A percentile compares a stretch with the other conserved stretches of the same genome.
Conservation (phyloP, 2,797 vertebrate species). For the Xenentodon cancila region DNA sequence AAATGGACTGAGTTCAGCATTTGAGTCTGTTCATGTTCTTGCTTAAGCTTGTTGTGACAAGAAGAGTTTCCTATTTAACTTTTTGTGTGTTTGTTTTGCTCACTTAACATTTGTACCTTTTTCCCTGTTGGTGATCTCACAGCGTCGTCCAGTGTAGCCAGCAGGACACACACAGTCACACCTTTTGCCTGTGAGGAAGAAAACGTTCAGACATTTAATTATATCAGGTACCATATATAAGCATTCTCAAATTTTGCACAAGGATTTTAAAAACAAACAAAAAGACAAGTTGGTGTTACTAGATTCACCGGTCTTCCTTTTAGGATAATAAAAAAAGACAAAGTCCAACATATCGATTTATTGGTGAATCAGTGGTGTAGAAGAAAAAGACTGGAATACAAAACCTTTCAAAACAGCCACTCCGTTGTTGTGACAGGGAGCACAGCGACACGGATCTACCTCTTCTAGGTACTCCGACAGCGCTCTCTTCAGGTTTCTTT, state of each 20-base stretch:
- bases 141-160: conserved; percentile 85
- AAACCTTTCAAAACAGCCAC: conserved; percentile 88
- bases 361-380: neutral
- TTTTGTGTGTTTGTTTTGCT: conserved; percentile 30
- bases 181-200: conserved; percentile 77
- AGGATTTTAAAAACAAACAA: too few species aligned
- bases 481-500: conserved; percentile 86
- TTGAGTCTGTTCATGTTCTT: too few species aligned
- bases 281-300: too few species aligned
- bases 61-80: too few species aligned
- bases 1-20: too few species aligned
- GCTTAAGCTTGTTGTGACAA: too few species aligned
- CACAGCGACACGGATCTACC: conserved; percentile 86
- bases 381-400: neutral
- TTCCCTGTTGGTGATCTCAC: conserved; percentile 81
- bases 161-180: conserved; percentile 92
- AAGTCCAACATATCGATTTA: too few species aligned
- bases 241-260: too few species aligned
- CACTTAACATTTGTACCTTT: too few species aligned
- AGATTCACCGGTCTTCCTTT: too few species aligned
- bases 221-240: too few species aligned
- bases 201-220: neutral
- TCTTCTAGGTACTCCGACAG: conserved; percentile 88
- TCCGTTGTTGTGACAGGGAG: conserved; percentile 89
- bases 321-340: too few species aligned